phyloP scores from a whole-genome alignment of 2,113 vertebrate genomes.

The Arenaria interpres region DNA sequence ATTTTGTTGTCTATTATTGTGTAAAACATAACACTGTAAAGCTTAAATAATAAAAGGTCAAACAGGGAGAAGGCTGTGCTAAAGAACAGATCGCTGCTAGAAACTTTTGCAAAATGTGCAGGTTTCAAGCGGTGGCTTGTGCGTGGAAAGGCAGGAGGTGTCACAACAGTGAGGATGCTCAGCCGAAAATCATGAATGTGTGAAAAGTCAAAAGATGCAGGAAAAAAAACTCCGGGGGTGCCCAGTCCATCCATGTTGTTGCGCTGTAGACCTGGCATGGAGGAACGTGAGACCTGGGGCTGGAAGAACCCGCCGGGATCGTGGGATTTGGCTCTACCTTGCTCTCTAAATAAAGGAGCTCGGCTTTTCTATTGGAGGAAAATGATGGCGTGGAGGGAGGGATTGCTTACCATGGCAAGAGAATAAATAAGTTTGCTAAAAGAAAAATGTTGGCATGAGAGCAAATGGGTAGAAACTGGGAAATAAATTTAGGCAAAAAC shows the following conservation, averaged over 20 bases:
- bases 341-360: background rate
- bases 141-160: background rate
- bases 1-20: conserved; percentile 35
- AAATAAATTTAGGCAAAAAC: background rate
- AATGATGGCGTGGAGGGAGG: background rate
- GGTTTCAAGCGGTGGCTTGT: background rate
- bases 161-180: background rate
- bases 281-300: background rate
- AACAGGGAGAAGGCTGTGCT: background rate
- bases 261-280: background rate
- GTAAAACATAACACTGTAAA: conserved; percentile 17
- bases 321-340: background rate
- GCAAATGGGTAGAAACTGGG: background rate
- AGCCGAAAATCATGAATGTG: background rate
- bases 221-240: background rate
- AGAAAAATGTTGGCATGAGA: background rate
- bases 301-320: background rate
- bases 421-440: background rate
- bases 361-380: background rate
- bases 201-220: background rate
- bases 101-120: background rate
- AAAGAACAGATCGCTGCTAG: background rate
- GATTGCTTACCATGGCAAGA: background rate
- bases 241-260: background rate
- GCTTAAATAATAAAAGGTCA: conserved; percentile 53